Evolutionary conservation across 2,797 vertebrate genomes (phyloP).

Genomic region (Ctenosaura bakeri): DNA sequence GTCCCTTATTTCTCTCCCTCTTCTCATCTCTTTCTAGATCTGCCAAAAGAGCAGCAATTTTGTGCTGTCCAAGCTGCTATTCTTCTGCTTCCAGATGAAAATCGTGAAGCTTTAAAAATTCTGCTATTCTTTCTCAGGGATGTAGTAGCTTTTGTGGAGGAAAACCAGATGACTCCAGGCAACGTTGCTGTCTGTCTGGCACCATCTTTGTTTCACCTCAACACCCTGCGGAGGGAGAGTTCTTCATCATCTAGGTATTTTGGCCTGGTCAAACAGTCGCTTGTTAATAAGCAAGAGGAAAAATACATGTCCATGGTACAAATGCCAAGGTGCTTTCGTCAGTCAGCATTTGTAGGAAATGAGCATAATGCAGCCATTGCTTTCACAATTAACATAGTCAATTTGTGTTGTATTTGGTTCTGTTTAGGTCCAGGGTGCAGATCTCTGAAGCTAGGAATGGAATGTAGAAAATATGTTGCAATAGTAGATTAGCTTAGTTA

Average conservation of each 20-base stretch:
- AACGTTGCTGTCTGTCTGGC: constrained; percentile 92
- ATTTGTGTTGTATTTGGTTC: background rate
- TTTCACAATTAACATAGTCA: background rate
- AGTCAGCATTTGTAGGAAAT: background rate
- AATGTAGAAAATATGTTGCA: background rate
- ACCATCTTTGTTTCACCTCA: constrained; percentile 91
- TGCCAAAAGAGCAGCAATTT: constrained; percentile 89
- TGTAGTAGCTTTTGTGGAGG: constrained; percentile 85
- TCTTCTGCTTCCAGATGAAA: constrained; percentile 89
- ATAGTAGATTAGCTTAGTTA: background rate
- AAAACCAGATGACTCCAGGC: constrained; percentile 93
- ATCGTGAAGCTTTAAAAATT: constrained; percentile 86
- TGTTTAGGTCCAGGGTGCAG: background rate
- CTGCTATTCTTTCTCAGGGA: constrained; percentile 88
- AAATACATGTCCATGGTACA: background rate
- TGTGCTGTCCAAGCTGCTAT: constrained; percentile 87
- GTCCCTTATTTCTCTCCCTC: background rate
- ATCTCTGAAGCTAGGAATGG: background rate
- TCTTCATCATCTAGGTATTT: constrained; percentile 80
- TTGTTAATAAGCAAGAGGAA: background rate
- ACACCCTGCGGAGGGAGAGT: constrained; percentile 82
- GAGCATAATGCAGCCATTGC: background rate
- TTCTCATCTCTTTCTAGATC: constrained; percentile 74
- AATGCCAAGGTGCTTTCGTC: background rate
- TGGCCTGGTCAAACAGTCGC: background rate